Percentiles rank a stretch among this genome's conserved stretches.
Conservation (phyloP, 1,140 invertebrate species). For the Harlomillsia oculata region DNA sequence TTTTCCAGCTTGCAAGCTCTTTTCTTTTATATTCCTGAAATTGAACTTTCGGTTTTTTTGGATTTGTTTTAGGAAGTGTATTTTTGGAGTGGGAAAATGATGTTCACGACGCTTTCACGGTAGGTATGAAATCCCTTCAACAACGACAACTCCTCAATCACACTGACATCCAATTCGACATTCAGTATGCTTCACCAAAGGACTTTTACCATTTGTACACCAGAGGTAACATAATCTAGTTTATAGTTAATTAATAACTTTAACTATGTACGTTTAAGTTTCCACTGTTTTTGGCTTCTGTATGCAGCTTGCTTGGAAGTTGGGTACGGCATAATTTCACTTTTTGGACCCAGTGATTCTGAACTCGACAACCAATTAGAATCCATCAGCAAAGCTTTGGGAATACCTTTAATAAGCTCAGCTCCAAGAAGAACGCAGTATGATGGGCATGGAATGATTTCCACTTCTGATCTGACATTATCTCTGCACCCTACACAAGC, state of each 20-base stretch:
- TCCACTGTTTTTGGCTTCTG: background rate
- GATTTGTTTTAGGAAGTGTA: constrained; percentile 34
- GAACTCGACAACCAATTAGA: constrained; percentile 24
- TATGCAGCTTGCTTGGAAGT: constrained; percentile 32
- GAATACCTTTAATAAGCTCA: constrained; percentile 31
- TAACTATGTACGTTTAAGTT: background rate
- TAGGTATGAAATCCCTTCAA: constrained; percentile 26
- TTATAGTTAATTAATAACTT: background rate
- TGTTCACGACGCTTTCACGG: constrained; percentile 29
- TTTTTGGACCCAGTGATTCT: constrained; percentile 33
- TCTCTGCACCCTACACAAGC: constrained; percentile 31
- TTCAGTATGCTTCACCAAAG: constrained; percentile 27
- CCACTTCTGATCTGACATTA: constrained; percentile 17
- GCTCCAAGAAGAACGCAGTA: constrained; percentile 22
- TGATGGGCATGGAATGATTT: background rate
- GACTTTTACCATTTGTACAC: constrained; percentile 34
- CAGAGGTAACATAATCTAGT: constrained; percentile 18
- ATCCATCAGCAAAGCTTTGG: constrained; percentile 27
- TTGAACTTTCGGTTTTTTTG: too few species aligned
- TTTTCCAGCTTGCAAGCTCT: too few species aligned
- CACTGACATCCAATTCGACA: constrained; percentile 29
- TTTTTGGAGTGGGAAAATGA: constrained; percentile 34
- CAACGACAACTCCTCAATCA: constrained; percentile 28
- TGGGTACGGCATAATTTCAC: constrained; percentile 24
- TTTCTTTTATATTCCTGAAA: too few species aligned